phyloP scores from a whole-genome alignment of 1,140 invertebrate genomes.

The Drosophila pectinifera region DNA sequence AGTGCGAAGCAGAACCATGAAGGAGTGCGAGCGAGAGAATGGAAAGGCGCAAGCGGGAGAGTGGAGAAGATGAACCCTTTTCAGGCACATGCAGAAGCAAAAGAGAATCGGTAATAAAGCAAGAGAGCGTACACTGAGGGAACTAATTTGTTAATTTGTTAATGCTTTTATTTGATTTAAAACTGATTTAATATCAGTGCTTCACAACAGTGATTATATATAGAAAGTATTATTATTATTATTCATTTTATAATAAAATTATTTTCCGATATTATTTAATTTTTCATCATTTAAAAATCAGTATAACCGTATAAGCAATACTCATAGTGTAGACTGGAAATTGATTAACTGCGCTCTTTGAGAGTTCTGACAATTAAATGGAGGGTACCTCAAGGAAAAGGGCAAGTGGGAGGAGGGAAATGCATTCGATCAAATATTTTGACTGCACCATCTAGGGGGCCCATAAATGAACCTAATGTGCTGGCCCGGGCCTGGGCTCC shows the following conservation, averaged over 20 bases:
- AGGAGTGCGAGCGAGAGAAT: conserved; percentile 5
- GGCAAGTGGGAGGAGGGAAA: conserved; percentile 6
- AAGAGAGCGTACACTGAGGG: background rate
- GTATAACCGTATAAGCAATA: background rate
- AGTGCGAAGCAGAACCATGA: conserved; percentile 56
- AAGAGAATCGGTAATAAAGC: background rate
- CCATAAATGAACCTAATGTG: conserved; percentile 1
- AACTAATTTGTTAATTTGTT: background rate
- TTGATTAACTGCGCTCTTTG: conserved; percentile 65
- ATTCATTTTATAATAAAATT: too few species aligned
- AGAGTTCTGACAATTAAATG: conserved; percentile 25
- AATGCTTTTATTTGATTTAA: too few species aligned
- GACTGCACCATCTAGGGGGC: conserved; percentile 39
- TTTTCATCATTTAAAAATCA: background rate
- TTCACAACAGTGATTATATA: too few species aligned
- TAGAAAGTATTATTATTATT: too few species aligned
- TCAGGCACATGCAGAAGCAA: conserved; percentile 12
- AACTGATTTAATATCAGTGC: too few species aligned
- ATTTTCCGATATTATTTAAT: too few species aligned
- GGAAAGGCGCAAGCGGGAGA: conserved; percentile 3
- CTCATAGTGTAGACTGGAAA: conserved; percentile 28
- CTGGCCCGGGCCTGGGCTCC: background rate
- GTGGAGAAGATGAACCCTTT: conserved; percentile 50
- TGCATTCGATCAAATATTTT: conserved; percentile 75
- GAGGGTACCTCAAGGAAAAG: background rate